A percentile compares a stretch with the other conserved stretches of the same genome.
Evolutionary conservation across 1,140 invertebrate species (phyloP).

Genomic region (Armadillidium nasatum): DNA sequence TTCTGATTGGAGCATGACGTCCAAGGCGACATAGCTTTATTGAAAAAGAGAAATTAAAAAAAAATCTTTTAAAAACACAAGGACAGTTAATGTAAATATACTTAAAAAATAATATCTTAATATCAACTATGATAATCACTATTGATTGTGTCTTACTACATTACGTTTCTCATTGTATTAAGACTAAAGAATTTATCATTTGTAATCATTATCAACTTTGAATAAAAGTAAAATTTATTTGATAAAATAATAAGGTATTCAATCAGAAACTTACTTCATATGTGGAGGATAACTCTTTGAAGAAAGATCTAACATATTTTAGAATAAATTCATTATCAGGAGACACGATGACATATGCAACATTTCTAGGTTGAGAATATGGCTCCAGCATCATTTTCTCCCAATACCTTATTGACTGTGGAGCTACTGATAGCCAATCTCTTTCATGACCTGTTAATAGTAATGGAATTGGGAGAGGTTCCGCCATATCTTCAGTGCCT

Average conservation of each 20-base stretch:
- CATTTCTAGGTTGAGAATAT: constrained; percentile 81
- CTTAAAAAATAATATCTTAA: too few relatives aligned
- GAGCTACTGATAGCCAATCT: constrained; percentile 89
- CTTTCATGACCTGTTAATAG: constrained; percentile 88
- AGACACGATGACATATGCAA: constrained; percentile 89
- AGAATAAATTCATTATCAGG: constrained; percentile 85
- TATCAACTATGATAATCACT: too few relatives aligned
- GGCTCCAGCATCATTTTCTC: constrained; percentile 90
- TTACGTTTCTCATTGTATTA: too few relatives aligned
- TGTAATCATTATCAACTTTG: neutral
- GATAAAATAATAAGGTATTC: too few relatives aligned
- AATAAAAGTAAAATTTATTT: too few relatives aligned
- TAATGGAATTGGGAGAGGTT: constrained; percentile 92
- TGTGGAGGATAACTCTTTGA: constrained; percentile 83
- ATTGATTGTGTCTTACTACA: too few relatives aligned
- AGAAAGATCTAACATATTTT: constrained; percentile 74
- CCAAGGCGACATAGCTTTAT: constrained; percentile 73
- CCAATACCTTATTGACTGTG: constrained; percentile 89
- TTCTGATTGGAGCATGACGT: constrained; percentile 77
- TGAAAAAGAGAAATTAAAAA: too few relatives aligned
- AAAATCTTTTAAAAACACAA: too few relatives aligned
- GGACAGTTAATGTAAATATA: too few relatives aligned
- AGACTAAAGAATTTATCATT: neutral
- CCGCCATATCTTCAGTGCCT: constrained; percentile 84
- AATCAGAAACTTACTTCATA: constrained; percentile 66